Base-by-base conservation (phyloP, 2,888 invertebrate species). In the Torymus tubicola region DNA sequence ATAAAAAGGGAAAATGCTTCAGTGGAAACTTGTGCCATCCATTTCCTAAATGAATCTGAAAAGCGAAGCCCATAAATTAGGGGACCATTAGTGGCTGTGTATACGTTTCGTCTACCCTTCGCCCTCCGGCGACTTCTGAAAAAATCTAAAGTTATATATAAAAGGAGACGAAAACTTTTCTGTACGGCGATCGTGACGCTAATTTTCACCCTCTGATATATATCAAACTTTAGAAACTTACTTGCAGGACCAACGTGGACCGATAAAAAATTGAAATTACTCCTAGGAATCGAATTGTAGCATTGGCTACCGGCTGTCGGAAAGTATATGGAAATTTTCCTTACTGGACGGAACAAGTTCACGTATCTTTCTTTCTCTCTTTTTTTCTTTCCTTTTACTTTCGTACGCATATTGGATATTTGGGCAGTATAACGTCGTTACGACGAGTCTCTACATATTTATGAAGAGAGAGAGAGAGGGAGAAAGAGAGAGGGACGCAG, bases 361-460 rank as follows among this genome's bases (percentile, higher is more conserved):
- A 57, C 31, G 2, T 53, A n/a, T 50, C 18, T 14, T 64, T 31
- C 63, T 13, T 13, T 12, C 55, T 53, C 18, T 2, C 14, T 52
- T 8, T 10, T 13, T n/a, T 60, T 21, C 14, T 71, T 5, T 63
- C 42, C 58, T 21, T 12, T 0, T n/a, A 53, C 13, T 8, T 31
- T 12, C 3, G 16, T 14, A n/a, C 31, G 16, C 57, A 74, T 69
- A 74, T 73, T 68, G 73, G 69, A 61, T 67, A 61, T 73, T 74
- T 64, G 74, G 73, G 63, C 74, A 64, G 79, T 69, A 18, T 67
- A 80, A 80, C 42, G 64, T 70, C 65, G 70, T 70, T 75, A 74
- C 74, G 57, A 63, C 53, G 64, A 68, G 52, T 65, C 74, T 79
- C 70, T 79, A 69, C 79, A 79, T 79, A 79, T 79, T 79, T 79